A percentile compares a stretch with the other conserved stretches of the same genome.
phyloP scores from a whole-genome alignment of 2,797 vertebrate genomes.

The Siniperca scherzeri region DNA sequence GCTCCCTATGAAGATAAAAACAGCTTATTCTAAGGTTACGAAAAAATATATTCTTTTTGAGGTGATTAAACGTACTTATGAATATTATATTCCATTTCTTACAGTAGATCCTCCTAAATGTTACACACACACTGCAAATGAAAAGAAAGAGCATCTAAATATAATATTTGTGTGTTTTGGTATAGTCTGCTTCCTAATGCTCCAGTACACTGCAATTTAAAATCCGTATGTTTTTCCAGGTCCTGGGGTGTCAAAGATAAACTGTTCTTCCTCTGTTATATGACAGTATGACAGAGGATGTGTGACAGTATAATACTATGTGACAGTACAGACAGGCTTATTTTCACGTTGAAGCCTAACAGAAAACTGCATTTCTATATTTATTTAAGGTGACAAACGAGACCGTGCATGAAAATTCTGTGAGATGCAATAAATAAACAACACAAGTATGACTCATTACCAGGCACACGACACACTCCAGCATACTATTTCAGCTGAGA shows the following conservation, averaged over 20 bases:
- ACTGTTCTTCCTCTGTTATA: conserved; percentile 1
- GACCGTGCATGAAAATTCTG: conserved; percentile 29
- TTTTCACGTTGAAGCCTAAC: not conserved
- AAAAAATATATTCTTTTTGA: too few relatives aligned
- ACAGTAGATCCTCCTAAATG: too few relatives aligned
- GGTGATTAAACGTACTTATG: too few relatives aligned
- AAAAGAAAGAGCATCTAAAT: not conserved
- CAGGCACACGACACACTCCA: conserved; percentile 2
- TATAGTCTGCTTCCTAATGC: not conserved
- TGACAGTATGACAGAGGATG: conserved; percentile 6
- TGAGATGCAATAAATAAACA: conserved; percentile 51
- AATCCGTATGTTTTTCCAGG: conserved; percentile 5
- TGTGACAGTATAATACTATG: conserved; percentile 1
- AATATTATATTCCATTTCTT: too few relatives aligned
- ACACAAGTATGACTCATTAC: conserved; percentile 6
- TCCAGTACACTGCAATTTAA: not conserved
- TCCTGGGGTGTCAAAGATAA: conserved; percentile 25
- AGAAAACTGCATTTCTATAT: conserved; percentile 37
- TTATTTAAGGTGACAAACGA: conserved; percentile 48
- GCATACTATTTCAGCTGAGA: conserved; percentile 28
- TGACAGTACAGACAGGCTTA: conserved; percentile 8
- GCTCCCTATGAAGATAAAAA: too few relatives aligned
- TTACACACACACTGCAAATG: not conserved
- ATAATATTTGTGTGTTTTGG: not conserved
- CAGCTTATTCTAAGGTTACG: too few relatives aligned